phyloP scores from a whole-genome alignment of 2,888 invertebrate genomes.

The Gisinianus flammeolus region DNA sequence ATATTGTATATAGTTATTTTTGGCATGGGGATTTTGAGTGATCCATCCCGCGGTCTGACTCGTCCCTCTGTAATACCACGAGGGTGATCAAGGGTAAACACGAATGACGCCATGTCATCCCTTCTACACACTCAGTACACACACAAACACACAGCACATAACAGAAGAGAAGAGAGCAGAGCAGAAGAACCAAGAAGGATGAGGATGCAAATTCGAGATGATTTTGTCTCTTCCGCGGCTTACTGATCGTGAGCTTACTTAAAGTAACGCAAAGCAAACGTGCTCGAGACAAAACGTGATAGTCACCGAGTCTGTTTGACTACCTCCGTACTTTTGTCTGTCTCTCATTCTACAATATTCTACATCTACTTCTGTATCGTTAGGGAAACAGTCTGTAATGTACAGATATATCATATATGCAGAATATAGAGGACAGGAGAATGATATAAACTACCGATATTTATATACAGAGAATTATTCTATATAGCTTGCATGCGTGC shows the following conservation, averaged over 20 bases:
- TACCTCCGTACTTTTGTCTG: not conserved
- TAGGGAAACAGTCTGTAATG: no score
- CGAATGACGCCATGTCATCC: conserved; percentile 24
- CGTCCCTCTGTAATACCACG: no score
- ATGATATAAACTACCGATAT: no score
- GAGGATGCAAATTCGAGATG: conserved; percentile 30
- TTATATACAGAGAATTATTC: no score
- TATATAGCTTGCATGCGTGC: no score
- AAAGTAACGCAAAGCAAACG: conserved; percentile 4
- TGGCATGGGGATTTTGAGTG: no score
- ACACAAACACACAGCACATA: not conserved
- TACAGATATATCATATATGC: no score
- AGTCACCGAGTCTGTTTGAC: not conserved
- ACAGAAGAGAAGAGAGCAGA: not conserved
- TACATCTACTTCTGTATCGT: no score
- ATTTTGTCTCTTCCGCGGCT: conserved; percentile 34
- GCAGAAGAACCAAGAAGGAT: conserved; percentile 1
- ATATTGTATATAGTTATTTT: no score
- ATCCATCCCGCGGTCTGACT: no score
- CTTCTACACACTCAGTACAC: not conserved
- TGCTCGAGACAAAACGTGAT: not conserved
- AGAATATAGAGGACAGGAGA: no score
- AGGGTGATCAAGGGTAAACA: no score
- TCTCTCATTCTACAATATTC: not conserved
- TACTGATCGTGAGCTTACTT: conserved; percentile 47